phyloP scores from a whole-genome alignment of 2,797 vertebrate species.

The Phoxinus dragarum region DNA sequence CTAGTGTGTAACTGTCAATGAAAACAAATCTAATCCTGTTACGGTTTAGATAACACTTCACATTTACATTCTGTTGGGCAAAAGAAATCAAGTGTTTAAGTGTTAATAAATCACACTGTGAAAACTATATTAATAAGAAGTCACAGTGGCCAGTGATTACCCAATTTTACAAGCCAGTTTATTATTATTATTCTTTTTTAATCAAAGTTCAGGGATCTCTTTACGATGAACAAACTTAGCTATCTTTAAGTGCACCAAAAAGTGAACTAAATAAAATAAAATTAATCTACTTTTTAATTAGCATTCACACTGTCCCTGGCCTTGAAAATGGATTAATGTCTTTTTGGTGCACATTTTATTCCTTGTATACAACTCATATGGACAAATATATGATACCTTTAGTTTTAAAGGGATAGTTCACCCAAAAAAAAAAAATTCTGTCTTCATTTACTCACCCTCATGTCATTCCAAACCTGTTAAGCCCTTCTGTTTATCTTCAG shows the following conservation, averaged over 20 bases:
- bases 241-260: background rate
- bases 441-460: background rate
- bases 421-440: no score
- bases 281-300: background rate
- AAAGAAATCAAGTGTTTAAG: background rate
- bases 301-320: background rate
- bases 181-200: background rate
- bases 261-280: background rate
- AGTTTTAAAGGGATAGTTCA: background rate
- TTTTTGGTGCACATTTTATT: background rate
- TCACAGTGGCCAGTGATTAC: background rate
- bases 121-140: background rate
- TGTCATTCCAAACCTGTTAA: no score
- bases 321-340: background rate
- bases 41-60: background rate
- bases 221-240: background rate
- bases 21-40: slow-evolving; percentile 8
- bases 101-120: background rate
- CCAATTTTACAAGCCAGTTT: background rate
- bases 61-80: background rate
- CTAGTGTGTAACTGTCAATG: slow-evolving; percentile 3
- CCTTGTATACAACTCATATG: background rate
- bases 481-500: no score
- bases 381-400: background rate
- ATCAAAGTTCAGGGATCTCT: background rate